These are phyloP conservation scores for Eueremaeus valkanovi DNA, from an alignment of 2,888 invertebrate species.

Conservation along the genomic window DNA sequence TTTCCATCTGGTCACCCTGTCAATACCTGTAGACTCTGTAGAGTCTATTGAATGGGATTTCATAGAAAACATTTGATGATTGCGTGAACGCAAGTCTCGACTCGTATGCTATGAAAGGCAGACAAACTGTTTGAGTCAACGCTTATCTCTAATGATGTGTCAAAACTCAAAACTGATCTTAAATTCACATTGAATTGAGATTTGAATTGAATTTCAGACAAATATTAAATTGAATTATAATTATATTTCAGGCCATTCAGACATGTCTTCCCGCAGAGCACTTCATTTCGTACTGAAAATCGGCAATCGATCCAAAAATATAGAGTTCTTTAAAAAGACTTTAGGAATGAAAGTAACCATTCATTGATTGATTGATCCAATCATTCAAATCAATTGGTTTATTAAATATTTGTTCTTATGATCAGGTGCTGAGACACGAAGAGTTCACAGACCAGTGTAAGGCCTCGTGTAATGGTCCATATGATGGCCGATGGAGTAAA, in stretches of 20 bases:
- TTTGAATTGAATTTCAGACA: too few relatives aligned
- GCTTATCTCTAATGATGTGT: too few relatives aligned
- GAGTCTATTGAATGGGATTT: too few relatives aligned
- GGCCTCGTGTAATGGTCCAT: slow-evolving; percentile 84
- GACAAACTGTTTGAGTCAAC: too few relatives aligned
- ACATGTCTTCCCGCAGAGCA: slow-evolving; percentile 60
- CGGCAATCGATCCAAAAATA: slow-evolving; percentile 76
- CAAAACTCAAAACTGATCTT: too few relatives aligned
- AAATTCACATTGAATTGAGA: too few relatives aligned
- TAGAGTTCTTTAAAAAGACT: slow-evolving; percentile 80
- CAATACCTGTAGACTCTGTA: too few relatives aligned
- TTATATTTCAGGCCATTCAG: neutral
- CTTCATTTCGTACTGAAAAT: slow-evolving; percentile 96
- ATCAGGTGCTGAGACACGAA: slow-evolving; percentile 84
- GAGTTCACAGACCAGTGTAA: slow-evolving; percentile 96
- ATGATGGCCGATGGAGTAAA: slow-evolving; percentile 74
- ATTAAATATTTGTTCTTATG: slow-evolving; percentile 29
- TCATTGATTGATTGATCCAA: neutral
- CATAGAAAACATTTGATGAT: too few relatives aligned
- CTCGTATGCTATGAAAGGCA: too few relatives aligned
- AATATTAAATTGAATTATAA: neutral
- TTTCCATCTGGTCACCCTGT: too few relatives aligned
- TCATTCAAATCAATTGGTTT: neutral
- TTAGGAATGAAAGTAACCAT: slow-evolving; percentile 88
- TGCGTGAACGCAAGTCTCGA: too few relatives aligned